Conservation (phyloP, 2,888 invertebrate species). For the Coelinius sp. region DNA sequence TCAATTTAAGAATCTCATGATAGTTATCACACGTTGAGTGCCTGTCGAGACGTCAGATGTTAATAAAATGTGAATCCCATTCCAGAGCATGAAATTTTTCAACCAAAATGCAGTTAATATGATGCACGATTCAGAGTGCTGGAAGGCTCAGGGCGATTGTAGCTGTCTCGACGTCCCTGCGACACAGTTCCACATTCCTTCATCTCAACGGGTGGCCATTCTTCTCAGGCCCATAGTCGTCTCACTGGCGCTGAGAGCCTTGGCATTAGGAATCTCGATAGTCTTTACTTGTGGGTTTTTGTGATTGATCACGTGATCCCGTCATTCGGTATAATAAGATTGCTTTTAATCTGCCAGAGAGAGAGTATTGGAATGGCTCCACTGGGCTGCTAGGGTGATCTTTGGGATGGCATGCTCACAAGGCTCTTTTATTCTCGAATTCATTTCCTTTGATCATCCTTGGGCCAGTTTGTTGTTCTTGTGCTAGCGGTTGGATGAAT, state of each 20-base stretch:
- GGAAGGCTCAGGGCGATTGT: conserved; percentile 44
- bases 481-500: background rate
- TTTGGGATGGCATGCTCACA: background rate
- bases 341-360: conserved; percentile 64
- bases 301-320: conserved; percentile 70
- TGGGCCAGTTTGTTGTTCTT: conserved; percentile 25
- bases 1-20: background rate
- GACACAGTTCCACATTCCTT: conserved; percentile 69
- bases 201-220: conserved; percentile 66
- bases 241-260: conserved; percentile 43
- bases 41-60: background rate
- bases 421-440: background rate
- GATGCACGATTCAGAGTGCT: too few relatives aligned
- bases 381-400: conserved; percentile 16
- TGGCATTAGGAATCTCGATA: conserved; percentile 55
- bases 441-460: conserved; percentile 39
- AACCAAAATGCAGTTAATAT: conserved; percentile 5
- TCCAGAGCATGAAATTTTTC: background rate
- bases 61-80: background rate
- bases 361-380: conserved; percentile 48
- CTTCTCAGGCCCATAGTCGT: conserved; percentile 44
- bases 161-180: conserved; percentile 55
- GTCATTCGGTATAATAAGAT: conserved; percentile 69
- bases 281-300: conserved; percentile 65
- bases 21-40: background rate